Conservation (phyloP, 2,797 vertebrate species). For the Numenius phaeopus region DNA sequence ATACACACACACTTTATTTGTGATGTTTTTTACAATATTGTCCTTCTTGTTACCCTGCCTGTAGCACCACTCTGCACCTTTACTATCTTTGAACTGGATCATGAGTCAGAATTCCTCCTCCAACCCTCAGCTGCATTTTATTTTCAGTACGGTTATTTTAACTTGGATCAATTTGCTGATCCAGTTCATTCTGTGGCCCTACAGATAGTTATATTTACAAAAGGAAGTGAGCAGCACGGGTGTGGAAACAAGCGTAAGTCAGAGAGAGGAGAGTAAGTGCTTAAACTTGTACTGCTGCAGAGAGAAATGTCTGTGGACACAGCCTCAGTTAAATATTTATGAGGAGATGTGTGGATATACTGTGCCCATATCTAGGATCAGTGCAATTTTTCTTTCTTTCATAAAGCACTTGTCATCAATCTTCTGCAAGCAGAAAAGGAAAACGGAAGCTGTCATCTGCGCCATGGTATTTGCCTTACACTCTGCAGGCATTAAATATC, state of each 20-base stretch:
- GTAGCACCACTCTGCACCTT: neutral
- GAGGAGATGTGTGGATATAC: slow-evolving; percentile 20
- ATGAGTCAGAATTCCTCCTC: neutral
- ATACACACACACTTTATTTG: accelerated
- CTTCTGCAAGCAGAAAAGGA: slow-evolving; percentile 62
- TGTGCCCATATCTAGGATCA: slow-evolving; percentile 22
- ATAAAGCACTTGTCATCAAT: slow-evolving; percentile 66
- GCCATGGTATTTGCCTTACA: slow-evolving; percentile 25
- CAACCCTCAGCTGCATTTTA: neutral
- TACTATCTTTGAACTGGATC: neutral
- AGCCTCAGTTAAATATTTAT: slow-evolving; percentile 50
- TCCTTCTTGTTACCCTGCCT: neutral
- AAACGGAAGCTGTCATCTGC: slow-evolving; percentile 71
- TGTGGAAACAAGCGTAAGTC: neutral
- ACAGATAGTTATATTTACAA: neutral
- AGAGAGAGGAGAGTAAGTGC: neutral
- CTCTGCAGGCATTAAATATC: slow-evolving; percentile 46
- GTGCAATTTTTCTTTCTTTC: slow-evolving; percentile 54
- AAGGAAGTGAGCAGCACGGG: neutral
- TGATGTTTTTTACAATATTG: neutral
- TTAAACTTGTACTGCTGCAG: neutral
- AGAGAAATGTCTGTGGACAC: neutral
- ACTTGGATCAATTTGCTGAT: neutral
- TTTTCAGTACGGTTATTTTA: neutral
- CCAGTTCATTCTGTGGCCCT: neutral